Percentiles rank a stretch among this genome's conserved stretches.
Conservation (phyloP, 2,888 invertebrate species). For the Celastrina argiolus region DNA sequence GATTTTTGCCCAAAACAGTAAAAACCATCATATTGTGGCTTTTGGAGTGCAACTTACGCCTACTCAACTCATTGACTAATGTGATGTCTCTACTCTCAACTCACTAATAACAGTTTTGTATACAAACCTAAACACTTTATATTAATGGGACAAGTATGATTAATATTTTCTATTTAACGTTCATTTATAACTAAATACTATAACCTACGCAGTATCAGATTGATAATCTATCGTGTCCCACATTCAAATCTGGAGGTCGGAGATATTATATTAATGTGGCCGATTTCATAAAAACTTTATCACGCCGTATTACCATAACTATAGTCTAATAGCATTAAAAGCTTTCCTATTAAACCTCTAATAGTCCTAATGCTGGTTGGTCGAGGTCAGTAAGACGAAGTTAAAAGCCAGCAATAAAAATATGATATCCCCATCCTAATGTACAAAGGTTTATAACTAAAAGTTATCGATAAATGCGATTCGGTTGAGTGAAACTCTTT, state of each 20-base stretch:
- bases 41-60: neutral
- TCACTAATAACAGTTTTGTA: neutral
- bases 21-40: neutral
- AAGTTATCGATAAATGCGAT: neutral
- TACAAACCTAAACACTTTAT: neutral
- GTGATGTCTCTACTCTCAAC: neutral
- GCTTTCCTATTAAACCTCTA: conserved; percentile 13
- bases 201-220: conserved; percentile 14
- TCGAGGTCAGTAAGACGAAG: conserved; percentile 18
- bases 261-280: conserved; percentile 9
- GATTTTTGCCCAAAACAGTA: neutral
- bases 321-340: conserved; percentile 17
- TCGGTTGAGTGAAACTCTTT: neutral
- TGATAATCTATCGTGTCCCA: conserved; percentile 19
- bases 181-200: conserved; percentile 3
- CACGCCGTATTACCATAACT: conserved; percentile 15
- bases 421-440: conserved; percentile 6
- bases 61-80: conserved; percentile 1
- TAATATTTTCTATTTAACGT: conserved; percentile 4
- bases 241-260: neutral
- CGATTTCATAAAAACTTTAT: conserved; percentile 10
- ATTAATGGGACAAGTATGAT: conserved; percentile 14
- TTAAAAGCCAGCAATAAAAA: conserved; percentile 8
- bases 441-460: neutral
- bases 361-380: neutral